A percentile compares a stretch with the other conserved stretches of the same genome.
These are phyloP conservation scores for Callocephalon fimbriatum DNA, from an alignment of 2,113 vertebrate genomes.

Conservation along the genomic window DNA sequence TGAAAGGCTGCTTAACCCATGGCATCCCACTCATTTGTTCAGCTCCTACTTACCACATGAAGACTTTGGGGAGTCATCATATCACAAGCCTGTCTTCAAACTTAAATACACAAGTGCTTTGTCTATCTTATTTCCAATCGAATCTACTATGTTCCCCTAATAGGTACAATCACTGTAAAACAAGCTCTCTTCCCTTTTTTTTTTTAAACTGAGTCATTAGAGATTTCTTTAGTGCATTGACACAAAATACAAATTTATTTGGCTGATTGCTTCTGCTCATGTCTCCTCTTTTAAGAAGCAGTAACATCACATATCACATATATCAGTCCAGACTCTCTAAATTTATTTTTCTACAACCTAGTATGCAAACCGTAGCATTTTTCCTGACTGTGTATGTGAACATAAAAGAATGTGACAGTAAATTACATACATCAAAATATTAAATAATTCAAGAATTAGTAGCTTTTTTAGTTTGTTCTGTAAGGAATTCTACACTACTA, in stretches of 20 bases:
- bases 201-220: not conserved
- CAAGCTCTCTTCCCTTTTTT: not conserved
- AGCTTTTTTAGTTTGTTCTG: not conserved
- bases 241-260: constrained; percentile 31
- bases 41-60: not conserved
- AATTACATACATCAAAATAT: not conserved
- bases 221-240: not conserved
- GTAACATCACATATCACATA: not conserved
- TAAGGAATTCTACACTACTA: not conserved
- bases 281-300: not conserved
- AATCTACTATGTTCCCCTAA: not conserved
- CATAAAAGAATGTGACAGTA: not conserved
- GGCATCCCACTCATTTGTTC: not conserved
- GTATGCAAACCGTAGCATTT: not conserved
- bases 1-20: constrained; percentile 50
- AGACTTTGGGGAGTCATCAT: constrained; percentile 24
- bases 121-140: constrained; percentile 41
- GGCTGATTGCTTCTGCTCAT: not conserved
- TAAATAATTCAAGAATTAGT: not conserved
- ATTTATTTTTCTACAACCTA: not conserved
- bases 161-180: constrained; percentile 45
- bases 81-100: constrained; percentile 4
- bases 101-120: constrained; percentile 19
- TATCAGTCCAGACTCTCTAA: not conserved
- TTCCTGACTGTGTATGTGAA: not conserved